Base-by-base conservation (phyloP, 2,888 invertebrate genomes). In the Lucinisca nassula region DNA sequence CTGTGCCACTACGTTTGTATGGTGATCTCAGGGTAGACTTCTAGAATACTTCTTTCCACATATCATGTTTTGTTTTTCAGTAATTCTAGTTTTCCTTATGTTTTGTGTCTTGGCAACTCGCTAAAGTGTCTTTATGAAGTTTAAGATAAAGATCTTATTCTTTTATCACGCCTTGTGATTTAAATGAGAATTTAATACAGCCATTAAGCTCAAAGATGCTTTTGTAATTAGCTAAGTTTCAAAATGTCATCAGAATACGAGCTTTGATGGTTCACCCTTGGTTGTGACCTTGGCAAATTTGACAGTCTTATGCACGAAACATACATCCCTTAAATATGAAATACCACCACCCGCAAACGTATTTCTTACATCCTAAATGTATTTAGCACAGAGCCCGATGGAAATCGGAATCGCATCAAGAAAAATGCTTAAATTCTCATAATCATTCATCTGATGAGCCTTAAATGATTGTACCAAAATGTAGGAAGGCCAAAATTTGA, bases 1-100 rank as follows among this genome's bases (percentile, higher is more conserved):
- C n/a, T n/a, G n/a, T n/a, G n/a, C n/a, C n/a, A n/a, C n/a, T 35
- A 78, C 79, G 85, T 82, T 84, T 85, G 85, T 81, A 67, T 79
- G 61, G 24, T 70, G 74, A 88, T 70, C 72, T 61, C 72, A 37
- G 74, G 61, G 24, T 24, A 51, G 79, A 35, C 85, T 81, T 78
- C 45, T 45, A 45, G 17, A 45, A 45, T 45, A 12, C 45, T 17
- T 17, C 8, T 45, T 45, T 45, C 17, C 45, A 45, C 8, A 45
- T 45, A 45, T 45, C 17, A 45, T 45, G 45, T 45, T 45, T 45
- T 45, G 45, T 17, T 12, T 12, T 45, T 45, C 45, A 45, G 45
- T 12, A 45, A 45, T 45, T 8, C 17, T 12, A 45, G 45, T 8
- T 45, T 45, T 45, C 45, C 45, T 45, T 45, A 17, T 45, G 45